Evolutionary conservation across 2,113 vertebrate species (phyloP), one percentile per base, ranked within the genome.

Genomic region (Thalassoma bifasciatum): DNA sequence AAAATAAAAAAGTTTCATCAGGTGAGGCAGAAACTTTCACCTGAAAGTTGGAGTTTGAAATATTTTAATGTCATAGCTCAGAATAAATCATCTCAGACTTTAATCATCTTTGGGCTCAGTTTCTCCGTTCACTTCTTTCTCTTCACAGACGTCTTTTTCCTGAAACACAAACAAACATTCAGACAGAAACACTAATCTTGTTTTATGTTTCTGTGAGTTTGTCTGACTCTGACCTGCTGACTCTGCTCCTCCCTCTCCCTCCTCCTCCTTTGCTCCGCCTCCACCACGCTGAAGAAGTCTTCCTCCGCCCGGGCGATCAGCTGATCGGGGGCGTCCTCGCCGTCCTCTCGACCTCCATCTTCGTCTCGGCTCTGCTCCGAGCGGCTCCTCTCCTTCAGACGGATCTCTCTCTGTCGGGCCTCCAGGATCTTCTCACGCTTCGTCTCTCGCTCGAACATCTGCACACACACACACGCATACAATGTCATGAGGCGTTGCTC

Each of bases 401-500:
- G 88, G 1, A 88, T 61, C 72, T 92, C 91, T 30, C 81, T 84
- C 76, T 90, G 91, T 1, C 89, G 85, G 13, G 86, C 76, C 75
- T 91, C 89, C 52, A 91, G 75, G 58, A 92, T 86, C 70, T 90
- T 91, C 79, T 92, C 91, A 0, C 91, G 56, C 69, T 88, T 90
- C 0, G 91, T 88, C 80, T 92, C 91, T 0, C 89, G 87, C 58
- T 92, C 91, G 24, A 92, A 90, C 88, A 92, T 90, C 91, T 92
- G 75, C 2, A 49, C 5, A 61, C 8, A 16, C 5, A 3, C 12
- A 12, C 14, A n/a, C n/a, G n/a, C n/a, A n/a, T n/a, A n/a, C n/a
- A n/a, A n/a, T n/a, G 14, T 42, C 10, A 8, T 46, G 44, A 17
- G 14, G 16, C 44, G 19, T 46, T 5, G 14, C 16, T 19, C 17